These are phyloP conservation scores for Tachuris rubrigastra DNA, from an alignment of 2,113 vertebrate genomes.

Conservation along the genomic window DNA sequence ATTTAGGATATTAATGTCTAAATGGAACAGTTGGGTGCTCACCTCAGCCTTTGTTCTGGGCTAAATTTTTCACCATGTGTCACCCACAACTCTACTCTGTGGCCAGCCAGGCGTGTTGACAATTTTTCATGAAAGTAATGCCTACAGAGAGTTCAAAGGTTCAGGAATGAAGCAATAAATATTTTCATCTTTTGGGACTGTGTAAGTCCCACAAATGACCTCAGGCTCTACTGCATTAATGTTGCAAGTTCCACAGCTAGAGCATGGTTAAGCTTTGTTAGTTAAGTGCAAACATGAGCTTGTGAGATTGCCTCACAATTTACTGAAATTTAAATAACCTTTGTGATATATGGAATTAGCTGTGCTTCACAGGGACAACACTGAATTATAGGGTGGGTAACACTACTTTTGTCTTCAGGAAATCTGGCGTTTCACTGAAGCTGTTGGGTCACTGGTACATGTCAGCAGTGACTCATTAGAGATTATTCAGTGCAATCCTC, in stretches of 20 bases:
- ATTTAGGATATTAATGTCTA: background rate
- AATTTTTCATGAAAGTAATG: background rate
- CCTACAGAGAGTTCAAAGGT: background rate
- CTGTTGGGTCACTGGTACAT: background rate
- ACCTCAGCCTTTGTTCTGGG: background rate
- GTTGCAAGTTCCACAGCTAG: background rate
- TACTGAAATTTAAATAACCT: background rate
- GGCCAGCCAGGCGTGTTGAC: background rate
- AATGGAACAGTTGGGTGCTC: background rate
- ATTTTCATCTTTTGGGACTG: background rate
- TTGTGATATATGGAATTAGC: background rate
- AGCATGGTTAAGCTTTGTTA: background rate
- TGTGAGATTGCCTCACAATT: background rate
- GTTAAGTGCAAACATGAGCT: background rate
- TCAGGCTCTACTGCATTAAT: background rate
- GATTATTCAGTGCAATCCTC: background rate
- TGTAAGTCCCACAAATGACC: background rate
- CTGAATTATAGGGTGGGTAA: background rate
- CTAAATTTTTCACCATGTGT: background rate
- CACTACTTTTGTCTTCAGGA: background rate
- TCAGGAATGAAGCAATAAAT: slow-evolving; percentile 13
- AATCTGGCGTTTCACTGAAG: background rate
- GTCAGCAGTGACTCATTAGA: background rate
- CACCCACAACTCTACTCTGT: background rate
- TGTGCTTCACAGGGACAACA: background rate